These are phyloP conservation scores for Streptopelia turtur DNA, from an alignment of 2,797 vertebrate species.

Conservation along the genomic window DNA sequence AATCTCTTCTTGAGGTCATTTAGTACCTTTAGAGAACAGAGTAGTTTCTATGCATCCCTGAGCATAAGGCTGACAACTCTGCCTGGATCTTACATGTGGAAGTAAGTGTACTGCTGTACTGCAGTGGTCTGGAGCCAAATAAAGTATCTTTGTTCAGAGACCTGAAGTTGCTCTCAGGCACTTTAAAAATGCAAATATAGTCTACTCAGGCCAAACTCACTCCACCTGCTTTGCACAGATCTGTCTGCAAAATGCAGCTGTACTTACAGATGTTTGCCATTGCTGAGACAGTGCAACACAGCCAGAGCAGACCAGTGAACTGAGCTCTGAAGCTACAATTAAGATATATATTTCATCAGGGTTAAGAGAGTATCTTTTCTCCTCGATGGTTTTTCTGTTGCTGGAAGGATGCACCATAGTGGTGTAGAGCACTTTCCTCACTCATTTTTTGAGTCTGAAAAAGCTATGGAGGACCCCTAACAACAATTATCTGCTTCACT, in stretches of 20 bases:
- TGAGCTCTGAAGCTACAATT: background rate
- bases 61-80: background rate
- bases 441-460: background rate
- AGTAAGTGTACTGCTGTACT: background rate
- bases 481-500: background rate
- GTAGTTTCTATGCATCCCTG: background rate
- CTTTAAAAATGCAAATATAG: conserved; percentile 11
- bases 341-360: background rate
- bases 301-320: background rate
- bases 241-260: background rate
- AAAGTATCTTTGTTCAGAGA: background rate
- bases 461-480: background rate
- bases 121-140: background rate
- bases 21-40: background rate
- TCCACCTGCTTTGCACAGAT: background rate
- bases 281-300: background rate
- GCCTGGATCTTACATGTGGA: background rate
- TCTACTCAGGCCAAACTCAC: background rate
- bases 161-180: background rate
- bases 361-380: background rate
- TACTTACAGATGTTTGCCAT: background rate
- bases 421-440: background rate
- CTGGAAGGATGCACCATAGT: background rate
- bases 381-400: background rate
- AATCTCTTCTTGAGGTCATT: background rate